Conservation (phyloP, 2,797 vertebrate species). For the Poeciliopsis infans region DNA sequence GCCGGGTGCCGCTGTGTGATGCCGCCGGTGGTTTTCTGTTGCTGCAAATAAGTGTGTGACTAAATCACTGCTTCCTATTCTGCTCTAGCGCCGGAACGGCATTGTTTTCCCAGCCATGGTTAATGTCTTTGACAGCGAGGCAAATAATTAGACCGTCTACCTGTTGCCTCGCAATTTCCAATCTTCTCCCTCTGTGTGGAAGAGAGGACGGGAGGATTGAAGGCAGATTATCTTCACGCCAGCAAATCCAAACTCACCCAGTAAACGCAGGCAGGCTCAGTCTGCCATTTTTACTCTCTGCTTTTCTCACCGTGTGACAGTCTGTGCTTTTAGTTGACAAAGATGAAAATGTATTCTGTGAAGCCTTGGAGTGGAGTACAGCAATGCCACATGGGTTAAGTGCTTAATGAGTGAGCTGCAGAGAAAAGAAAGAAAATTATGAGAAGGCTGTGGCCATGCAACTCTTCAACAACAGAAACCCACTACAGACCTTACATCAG, state of each 20-base stretch:
- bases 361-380: not conserved
- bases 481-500: not conserved
- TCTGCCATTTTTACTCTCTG: not conserved
- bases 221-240: slow-evolving; percentile 56
- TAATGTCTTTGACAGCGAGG: slow-evolving; percentile 66
- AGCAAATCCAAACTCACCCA: slow-evolving; percentile 39
- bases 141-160: slow-evolving; percentile 64
- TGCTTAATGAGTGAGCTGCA: not conserved
- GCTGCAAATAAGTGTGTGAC: slow-evolving; percentile 46
- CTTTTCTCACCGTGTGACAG: not conserved
- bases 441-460: not conserved
- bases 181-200: slow-evolving; percentile 38
- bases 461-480: not conserved
- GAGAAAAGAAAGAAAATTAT: slow-evolving; percentile 3
- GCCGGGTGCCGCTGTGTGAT: not conserved
- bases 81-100: slow-evolving; percentile 30
- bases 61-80: slow-evolving; percentile 55
- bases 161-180: slow-evolving; percentile 57
- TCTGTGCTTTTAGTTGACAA: not conserved
- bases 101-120: slow-evolving; percentile 60
- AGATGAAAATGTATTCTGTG: not conserved
- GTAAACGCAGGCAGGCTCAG: slow-evolving; percentile 9
- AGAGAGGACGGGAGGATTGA: slow-evolving; percentile 42
- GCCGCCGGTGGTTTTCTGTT: slow-evolving; percentile 22
- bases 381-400: not conserved